A percentile compares a stretch with the other conserved stretches of the same genome.
Evolutionary conservation across 2,888 invertebrate species (phyloP).

Genomic region (Phaedon cochleariae): DNA sequence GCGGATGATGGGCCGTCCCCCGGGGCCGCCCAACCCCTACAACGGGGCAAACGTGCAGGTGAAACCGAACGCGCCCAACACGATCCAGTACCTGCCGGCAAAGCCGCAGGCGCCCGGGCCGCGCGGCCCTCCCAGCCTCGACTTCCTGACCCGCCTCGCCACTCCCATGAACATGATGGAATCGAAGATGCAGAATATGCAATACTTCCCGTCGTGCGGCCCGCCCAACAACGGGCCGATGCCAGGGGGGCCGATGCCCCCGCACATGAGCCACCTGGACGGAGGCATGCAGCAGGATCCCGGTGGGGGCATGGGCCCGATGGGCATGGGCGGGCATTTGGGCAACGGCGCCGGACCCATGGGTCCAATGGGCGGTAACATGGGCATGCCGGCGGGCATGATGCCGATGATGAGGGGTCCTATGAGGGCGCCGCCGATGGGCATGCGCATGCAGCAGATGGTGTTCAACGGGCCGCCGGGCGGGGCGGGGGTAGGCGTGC

Average conservation of each 20-base stretch:
- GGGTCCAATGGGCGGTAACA: slow-evolving; percentile 59
- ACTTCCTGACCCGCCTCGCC: slow-evolving; percentile 88
- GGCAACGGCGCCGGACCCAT: slow-evolving; percentile 53
- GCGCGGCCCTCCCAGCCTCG: slow-evolving; percentile 87
- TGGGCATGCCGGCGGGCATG: slow-evolving; percentile 60
- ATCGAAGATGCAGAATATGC: slow-evolving; percentile 74
- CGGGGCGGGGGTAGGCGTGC: slow-evolving; percentile 51
- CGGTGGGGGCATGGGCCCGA: slow-evolving; percentile 64
- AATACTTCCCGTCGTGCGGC: slow-evolving; percentile 76
- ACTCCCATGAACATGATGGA: slow-evolving; percentile 81
- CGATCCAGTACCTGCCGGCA: slow-evolving; percentile 96
- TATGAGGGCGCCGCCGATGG: slow-evolving; percentile 61
- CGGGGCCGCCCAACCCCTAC: slow-evolving; percentile 66
- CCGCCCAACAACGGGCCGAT: slow-evolving; percentile 64
- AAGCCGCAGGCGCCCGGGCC: slow-evolving; percentile 88
- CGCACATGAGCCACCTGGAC: slow-evolving; percentile 63
- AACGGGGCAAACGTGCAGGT: slow-evolving; percentile 89
- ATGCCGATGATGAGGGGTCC: slow-evolving; percentile 61
- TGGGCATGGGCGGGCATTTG: slow-evolving; percentile 62
- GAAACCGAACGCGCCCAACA: slow-evolving; percentile 96
- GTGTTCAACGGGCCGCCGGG: slow-evolving; percentile 60
- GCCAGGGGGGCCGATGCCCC: slow-evolving; percentile 59
- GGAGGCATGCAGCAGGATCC: slow-evolving; percentile 57
- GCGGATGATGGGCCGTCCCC: slow-evolving; percentile 74
- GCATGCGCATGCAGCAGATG: slow-evolving; percentile 58